These are phyloP conservation scores for Luffia ferchaultella DNA, from an alignment of 2,888 invertebrate species.

Conservation along the genomic window DNA sequence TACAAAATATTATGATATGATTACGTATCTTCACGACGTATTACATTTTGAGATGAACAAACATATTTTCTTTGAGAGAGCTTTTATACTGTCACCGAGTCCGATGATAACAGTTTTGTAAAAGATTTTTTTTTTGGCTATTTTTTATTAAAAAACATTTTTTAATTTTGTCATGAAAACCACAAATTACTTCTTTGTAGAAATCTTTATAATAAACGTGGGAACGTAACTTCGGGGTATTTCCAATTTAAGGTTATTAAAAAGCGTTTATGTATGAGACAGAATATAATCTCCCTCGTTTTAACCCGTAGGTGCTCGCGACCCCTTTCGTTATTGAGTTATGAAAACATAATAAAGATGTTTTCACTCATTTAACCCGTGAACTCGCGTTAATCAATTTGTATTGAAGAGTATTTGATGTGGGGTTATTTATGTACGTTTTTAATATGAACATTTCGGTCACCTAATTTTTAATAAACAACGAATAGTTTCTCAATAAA, in stretches of 20 bases:
- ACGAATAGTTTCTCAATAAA: too few species aligned
- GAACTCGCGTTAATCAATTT: constrained; percentile 39
- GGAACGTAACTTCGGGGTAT: constrained; percentile 28
- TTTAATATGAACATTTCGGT: background rate
- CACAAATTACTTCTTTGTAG: constrained; percentile 2
- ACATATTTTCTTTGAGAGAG: too few species aligned
- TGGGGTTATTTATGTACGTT: background rate
- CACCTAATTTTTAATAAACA: too few species aligned
- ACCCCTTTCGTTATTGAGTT: constrained; percentile 1
- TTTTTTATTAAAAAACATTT: too few species aligned
- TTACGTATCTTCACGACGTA: too few species aligned
- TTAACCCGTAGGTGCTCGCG: background rate
- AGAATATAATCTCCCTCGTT: background rate
- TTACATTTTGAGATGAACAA: too few species aligned
- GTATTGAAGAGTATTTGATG: constrained; percentile 18
- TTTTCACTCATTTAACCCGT: constrained; percentile 57
- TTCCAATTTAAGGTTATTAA: background rate
- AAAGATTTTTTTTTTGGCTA: too few species aligned
- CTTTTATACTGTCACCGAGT: too few species aligned
- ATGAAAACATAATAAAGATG: constrained; percentile 35
- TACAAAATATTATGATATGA: too few species aligned
- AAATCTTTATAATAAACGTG: constrained; percentile 28
- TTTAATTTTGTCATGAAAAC: too few species aligned
- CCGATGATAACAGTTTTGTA: too few species aligned
- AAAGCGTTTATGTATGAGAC: background rate